Evolutionary conservation across 1,140 invertebrate genomes (phyloP).

Genomic region (Elysia chlorotica): DNA sequence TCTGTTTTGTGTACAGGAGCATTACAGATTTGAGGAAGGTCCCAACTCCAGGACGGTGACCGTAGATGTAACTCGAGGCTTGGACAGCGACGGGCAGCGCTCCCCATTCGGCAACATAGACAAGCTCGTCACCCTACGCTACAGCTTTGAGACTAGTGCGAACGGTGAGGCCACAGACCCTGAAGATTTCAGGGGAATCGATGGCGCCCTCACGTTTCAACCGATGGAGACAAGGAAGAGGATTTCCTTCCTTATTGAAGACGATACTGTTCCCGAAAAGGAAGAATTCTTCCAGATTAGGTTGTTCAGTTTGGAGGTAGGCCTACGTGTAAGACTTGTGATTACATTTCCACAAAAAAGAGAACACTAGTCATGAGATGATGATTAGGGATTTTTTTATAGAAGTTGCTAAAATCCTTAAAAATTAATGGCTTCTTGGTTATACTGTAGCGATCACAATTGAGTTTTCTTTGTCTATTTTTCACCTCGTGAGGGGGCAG

Average conservation of each 20-base stretch:
- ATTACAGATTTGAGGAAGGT: conserved; percentile 48
- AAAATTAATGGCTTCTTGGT: not conserved
- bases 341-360: not conserved
- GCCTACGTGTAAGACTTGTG: not conserved
- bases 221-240: conserved; percentile 33
- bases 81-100: conserved; percentile 34
- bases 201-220: conserved; percentile 41
- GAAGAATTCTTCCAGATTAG: conserved; percentile 39
- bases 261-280: conserved; percentile 50
- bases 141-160: conserved; percentile 26
- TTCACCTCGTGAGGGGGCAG: not conserved
- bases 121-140: conserved; percentile 37
- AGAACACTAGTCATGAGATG: not conserved
- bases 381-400: not conserved
- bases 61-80: conserved; percentile 41
- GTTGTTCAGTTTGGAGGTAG: not conserved
- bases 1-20: conserved; percentile 36
- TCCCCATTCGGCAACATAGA: conserved; percentile 43
- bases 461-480: not conserved
- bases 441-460: not conserved
- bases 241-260: conserved; percentile 40
- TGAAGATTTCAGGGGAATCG: conserved; percentile 38
- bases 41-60: conserved; percentile 25
- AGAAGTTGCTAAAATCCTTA: not conserved
- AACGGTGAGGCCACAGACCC: conserved; percentile 28